Conservation (phyloP, 2,113 vertebrate species). For the Aptenodytes forsteri region DNA sequence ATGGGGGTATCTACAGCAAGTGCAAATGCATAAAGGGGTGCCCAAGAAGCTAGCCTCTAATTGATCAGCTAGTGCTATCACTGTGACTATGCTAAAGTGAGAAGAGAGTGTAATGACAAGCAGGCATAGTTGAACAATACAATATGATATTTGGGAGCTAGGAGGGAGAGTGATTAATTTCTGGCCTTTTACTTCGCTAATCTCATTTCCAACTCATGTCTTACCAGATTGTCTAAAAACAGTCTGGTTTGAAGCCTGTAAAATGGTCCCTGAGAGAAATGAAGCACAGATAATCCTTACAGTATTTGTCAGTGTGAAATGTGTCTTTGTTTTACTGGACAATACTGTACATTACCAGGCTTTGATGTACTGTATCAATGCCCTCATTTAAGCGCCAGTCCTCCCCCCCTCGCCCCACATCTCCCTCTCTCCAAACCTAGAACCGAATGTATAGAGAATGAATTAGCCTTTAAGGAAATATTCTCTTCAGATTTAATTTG, state of each 20-base stretch:
- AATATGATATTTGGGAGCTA: conserved; percentile 73
- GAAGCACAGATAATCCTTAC: conserved; percentile 57
- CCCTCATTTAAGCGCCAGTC: neutral
- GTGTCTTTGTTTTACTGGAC: conserved; percentile 70
- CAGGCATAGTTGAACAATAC: conserved; percentile 75
- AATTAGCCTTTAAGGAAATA: conserved; percentile 63
- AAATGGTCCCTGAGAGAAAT: conserved; percentile 64
- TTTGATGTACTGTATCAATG: conserved; percentile 51
- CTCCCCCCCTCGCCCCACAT: accelerated
- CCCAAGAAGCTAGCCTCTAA: conserved; percentile 77
- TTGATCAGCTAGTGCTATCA: conserved; percentile 82
- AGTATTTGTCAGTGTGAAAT: conserved; percentile 63
- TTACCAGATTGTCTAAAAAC: conserved; percentile 66
- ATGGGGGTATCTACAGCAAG: conserved; percentile 79
- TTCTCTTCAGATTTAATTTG: conserved; percentile 66
- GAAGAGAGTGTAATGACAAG: conserved; percentile 79
- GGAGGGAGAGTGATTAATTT: conserved; percentile 73
- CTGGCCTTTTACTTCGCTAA: conserved; percentile 70
- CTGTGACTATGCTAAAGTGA: conserved; percentile 75
- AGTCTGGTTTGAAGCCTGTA: conserved; percentile 53
- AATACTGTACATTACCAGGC: conserved; percentile 39
- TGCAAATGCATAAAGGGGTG: conserved; percentile 75
- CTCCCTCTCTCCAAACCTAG: conserved; percentile 7
- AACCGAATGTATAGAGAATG: conserved; percentile 12
- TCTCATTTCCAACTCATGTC: conserved; percentile 65